A percentile compares a stretch with the other conserved stretches of the same genome.
Conservation (phyloP, 2,113 vertebrate genomes). For the Silurus asotus region DNA sequence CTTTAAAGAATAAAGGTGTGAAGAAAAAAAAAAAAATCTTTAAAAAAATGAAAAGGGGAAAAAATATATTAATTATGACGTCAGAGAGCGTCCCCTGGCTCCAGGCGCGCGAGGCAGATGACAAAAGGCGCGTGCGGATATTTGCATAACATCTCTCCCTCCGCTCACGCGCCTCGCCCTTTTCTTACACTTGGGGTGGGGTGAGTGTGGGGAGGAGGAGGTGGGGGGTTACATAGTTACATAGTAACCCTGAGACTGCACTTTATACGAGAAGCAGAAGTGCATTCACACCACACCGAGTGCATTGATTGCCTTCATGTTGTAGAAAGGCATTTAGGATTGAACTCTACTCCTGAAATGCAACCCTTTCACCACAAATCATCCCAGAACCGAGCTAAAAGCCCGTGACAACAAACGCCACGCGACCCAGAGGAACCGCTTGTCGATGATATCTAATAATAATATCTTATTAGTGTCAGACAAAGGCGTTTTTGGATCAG, state of each 20-base stretch:
- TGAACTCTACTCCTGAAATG: not conserved
- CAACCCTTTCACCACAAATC: too few species aligned
- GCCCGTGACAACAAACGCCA: not conserved
- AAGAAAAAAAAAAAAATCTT: not conserved
- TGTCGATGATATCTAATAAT: not conserved
- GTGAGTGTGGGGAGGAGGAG: not conserved
- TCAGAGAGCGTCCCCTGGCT: conserved; percentile 10
- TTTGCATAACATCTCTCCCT: conserved; percentile 39
- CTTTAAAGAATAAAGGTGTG: not conserved
- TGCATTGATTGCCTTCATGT: not conserved
- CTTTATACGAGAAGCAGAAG: not conserved
- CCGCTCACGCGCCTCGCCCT: conserved; percentile 71
- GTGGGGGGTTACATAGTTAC: not conserved
- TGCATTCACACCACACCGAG: not conserved
- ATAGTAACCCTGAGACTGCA: not conserved
- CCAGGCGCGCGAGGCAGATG: conserved; percentile 28
- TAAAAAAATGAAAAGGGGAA: not conserved
- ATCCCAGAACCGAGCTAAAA: not conserved
- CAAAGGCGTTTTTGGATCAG: not conserved
- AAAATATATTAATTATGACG: not conserved
- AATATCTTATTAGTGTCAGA: not conserved
- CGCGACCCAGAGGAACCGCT: not conserved
- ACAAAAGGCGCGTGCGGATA: conserved; percentile 57
- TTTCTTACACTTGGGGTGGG: conserved; percentile 42
- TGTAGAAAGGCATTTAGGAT: not conserved